Base-by-base conservation (phyloP, 2,797 vertebrate genomes). In the Podarcis siculus region DNA sequence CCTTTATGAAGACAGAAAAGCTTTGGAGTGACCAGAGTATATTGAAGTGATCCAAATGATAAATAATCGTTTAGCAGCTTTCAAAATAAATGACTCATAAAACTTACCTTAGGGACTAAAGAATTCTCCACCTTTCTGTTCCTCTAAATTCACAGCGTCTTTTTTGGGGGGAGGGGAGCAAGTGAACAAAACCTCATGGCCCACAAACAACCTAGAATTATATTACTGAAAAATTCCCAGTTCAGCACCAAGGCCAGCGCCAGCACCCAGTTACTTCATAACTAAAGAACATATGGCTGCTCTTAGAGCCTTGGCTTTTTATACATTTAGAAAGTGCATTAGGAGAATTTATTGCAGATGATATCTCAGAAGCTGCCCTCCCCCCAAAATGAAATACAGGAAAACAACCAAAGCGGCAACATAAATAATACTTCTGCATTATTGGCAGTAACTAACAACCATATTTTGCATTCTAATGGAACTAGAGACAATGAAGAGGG, bases 401-500 rank as follows among this genome's bases (percentile, higher is more conserved):
- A 1, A 86, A 73, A 84, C 86, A 79, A 55, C 64, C 23, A 69
- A 84, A 83, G n/a, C 85, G 67, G 5, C 23, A 86, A 69, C 75
- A 90, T 71, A 66, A 87, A 83, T 75, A 85, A 87, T 64, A 85
- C 9, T 73, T 3, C 30, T 86, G 17, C 55, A 75, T 86, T 91
- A 88, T 90, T 90, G 23, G 21, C 66, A 17, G 64, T 82, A 88
- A 83, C 39, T 87, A 79, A 61, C 21, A 58, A 58, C 19, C 15
- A 61, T 58, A 32, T 49, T 89, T 82, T 91, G 85, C 3, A 58
- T 76, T 73, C 67, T 91, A 88, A 91, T 76, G 89, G 86, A 93
- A 89, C 27, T 27, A 61, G 89, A 76, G 90, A 82, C 58, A 89
- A 90, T 91, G 90, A 95, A 82, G 92, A 95, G 83, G 45, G 75